Percentiles rank a stretch among this genome's conserved stretches.
These are phyloP conservation scores for Phrynocephalus forsythii DNA, from an alignment of 2,797 vertebrate species.

Conservation along the genomic window DNA sequence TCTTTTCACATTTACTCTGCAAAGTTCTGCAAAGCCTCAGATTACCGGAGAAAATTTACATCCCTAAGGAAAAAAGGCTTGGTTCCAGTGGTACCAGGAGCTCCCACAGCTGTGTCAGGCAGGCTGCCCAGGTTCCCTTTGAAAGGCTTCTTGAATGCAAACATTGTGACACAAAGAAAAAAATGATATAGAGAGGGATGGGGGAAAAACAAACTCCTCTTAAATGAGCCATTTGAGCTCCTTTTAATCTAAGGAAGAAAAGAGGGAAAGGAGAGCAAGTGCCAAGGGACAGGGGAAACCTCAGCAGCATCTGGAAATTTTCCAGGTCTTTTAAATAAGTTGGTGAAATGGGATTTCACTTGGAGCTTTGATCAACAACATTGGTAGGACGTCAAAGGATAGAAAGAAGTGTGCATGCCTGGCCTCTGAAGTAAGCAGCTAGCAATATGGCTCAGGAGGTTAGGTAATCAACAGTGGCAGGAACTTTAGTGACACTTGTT, in stretches of 20 bases:
- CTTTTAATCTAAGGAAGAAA: slow-evolving; percentile 17
- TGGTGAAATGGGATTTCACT: not conserved
- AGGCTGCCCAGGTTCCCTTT: slow-evolving; percentile 23
- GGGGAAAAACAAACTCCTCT: slow-evolving; percentile 27
- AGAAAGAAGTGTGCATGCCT: slow-evolving; percentile 4
- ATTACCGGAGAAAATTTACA: slow-evolving; percentile 42
- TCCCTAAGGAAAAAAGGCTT: slow-evolving; percentile 29
- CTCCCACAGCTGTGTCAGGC: slow-evolving; percentile 38
- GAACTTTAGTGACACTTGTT: not conserved
- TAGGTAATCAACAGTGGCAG: not conserved
- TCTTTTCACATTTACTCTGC: slow-evolving; percentile 40
- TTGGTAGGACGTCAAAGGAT: not conserved
- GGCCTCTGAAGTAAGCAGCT: not conserved
- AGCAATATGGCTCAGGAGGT: not conserved
- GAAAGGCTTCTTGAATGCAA: slow-evolving; percentile 45
- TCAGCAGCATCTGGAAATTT: not conserved
- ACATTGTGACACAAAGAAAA: not conserved
- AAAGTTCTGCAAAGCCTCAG: slow-evolving; percentile 32
- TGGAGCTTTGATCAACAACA: not conserved
- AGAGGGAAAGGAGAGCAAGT: not conserved
- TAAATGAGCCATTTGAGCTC: slow-evolving; percentile 24
- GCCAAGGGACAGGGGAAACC: not conserved
- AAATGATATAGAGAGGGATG: slow-evolving; percentile 3
- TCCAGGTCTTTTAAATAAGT: not conserved
- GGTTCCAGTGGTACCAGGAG: slow-evolving; percentile 33